Percentiles rank a stretch among this genome's conserved stretches.
These are phyloP conservation scores for Otocyon megalotis DNA, from an alignment of 2,113 vertebrate genomes.

Conservation along the genomic window DNA sequence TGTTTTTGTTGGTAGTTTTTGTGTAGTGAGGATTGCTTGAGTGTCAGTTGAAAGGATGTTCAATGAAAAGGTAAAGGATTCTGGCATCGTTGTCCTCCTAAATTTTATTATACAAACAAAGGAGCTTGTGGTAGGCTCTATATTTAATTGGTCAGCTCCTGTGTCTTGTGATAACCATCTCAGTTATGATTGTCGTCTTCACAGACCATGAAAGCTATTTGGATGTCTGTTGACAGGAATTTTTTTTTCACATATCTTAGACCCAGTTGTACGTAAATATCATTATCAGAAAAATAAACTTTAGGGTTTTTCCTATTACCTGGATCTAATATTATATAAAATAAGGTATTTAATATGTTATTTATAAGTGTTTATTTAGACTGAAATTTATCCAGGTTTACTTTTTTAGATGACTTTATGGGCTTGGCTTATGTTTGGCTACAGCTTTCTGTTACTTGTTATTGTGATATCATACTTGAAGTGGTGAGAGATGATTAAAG, in stretches of 20 bases:
- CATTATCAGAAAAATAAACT: background rate
- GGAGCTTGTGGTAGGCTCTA: background rate
- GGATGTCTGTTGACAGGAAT: background rate
- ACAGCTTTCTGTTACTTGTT: background rate
- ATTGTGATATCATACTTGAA: background rate
- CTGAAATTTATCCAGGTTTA: background rate
- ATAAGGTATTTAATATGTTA: background rate
- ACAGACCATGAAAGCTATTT: background rate
- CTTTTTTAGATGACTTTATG: background rate
- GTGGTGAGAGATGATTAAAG: background rate
- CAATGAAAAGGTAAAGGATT: background rate
- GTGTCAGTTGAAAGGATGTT: background rate
- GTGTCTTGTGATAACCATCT: background rate
- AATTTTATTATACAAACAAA: background rate
- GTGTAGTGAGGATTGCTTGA: background rate
- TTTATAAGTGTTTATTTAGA: slow-evolving; percentile 20
- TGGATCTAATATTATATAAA: background rate
- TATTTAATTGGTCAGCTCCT: background rate
- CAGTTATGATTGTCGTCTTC: background rate
- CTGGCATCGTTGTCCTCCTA: background rate
- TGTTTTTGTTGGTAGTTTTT: background rate
- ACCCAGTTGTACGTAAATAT: background rate
- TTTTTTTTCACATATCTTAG: background rate
- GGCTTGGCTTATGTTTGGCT: background rate
- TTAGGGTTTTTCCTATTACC: background rate